Evolutionary conservation across 2,888 invertebrate genomes (phyloP), one percentile per base, ranked within the genome.

Genomic region (Philopedon plagiatum): DNA sequence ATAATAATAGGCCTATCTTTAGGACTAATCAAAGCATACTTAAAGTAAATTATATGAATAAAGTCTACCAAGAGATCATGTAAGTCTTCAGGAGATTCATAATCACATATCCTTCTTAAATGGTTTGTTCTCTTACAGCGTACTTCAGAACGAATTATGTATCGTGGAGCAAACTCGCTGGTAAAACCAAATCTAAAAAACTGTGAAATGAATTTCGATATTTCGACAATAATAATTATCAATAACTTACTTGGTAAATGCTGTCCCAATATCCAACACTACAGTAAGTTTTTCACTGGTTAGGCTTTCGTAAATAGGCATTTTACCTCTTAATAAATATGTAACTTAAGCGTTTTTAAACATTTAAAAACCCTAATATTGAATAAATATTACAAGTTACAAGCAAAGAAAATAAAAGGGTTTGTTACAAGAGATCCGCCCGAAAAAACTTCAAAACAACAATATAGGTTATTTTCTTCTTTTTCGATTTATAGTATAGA

Each of bases 1-100:
- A 99, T 89, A 4, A 99, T 93, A 34, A 99, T 92, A 83, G 95
- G 93, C 19, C 97, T 89, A 80, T 97, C 98, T 85, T 98, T 97
- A 0, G 98, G 97, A 82, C 95, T 98, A 51, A 97, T 93, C 56
- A 97, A 87, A 29, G 96, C 90, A 83, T 96, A 92, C 95, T 94
- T 94, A 85, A 96, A 97, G 86, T 96, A 98, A 58, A 98, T 87
- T 54, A 89, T 86, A 82, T 97, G 95, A 62, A 98, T 86, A 87
- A 97, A 97, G 76, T 96, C 94, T 9, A 96, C 94, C 1, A 97
- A 87, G 78, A 95, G 90, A 79, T 95, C 93, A 83, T 95, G 95
- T 2, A 98, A 87, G 80, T 97, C 92, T 13, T 91, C 89, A 0
- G 88, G 86, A 65, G 89, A 86, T 58, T 83, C 84, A 81, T 91